Conservation (phyloP, 2,113 vertebrate genomes). For the Triplophysa siluroides region DNA sequence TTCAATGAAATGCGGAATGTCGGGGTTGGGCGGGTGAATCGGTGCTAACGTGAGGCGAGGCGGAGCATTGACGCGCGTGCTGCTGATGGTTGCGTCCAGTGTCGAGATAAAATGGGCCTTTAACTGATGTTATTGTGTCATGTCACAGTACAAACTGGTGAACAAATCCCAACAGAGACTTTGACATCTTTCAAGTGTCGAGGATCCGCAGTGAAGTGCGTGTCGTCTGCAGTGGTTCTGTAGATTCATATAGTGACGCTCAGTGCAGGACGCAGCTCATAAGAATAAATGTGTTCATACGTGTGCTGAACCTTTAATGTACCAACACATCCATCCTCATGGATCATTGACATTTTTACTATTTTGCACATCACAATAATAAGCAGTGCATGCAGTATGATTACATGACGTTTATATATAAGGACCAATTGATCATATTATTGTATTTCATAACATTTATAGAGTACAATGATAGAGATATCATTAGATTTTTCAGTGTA, state of each 20-base stretch:
- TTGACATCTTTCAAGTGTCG: neutral
- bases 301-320: too few species aligned
- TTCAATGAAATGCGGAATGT: neutral
- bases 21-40: conserved; percentile 13
- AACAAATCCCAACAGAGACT: too few species aligned
- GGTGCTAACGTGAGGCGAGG: conserved; percentile 30
- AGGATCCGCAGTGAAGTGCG: neutral
- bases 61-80: neutral
- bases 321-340: neutral
- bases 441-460: too few species aligned
- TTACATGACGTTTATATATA: neutral
- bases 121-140: neutral
- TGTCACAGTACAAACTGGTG: too few species aligned
- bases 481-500: neutral
- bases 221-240: neutral
- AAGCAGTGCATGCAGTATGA: too few species aligned
- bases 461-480: neutral
- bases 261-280: neutral
- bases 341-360: neutral
- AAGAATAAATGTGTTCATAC: too few species aligned
- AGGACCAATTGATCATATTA: too few species aligned
- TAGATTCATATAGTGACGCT: neutral
- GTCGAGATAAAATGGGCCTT: conserved; percentile 1
- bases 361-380: neutral
- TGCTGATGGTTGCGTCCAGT: conserved; percentile 1